Percentiles rank a stretch among this genome's conserved stretches.
Conservation (phyloP, 2,797 vertebrate species). For the Microhierax caerulescens region DNA sequence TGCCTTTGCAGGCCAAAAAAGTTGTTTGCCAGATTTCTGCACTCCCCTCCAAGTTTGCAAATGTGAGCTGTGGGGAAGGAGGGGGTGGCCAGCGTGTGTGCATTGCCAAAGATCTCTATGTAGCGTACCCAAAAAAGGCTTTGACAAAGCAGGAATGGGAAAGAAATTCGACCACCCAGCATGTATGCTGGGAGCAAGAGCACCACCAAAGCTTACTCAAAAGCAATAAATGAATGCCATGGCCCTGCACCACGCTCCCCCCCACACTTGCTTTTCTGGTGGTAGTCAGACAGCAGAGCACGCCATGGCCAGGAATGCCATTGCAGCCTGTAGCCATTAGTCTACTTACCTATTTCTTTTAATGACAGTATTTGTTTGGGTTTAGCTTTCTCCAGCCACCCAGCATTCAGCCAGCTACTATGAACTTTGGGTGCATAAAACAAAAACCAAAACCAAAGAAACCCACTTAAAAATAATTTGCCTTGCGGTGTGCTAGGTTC, state of each 20-base stretch:
- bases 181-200: not conserved
- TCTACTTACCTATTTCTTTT: fast-evolving
- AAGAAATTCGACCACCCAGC: fast-evolving
- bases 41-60: fast-evolving
- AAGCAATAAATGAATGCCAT: fast-evolving
- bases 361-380: fast-evolving
- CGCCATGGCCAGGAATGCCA: fast-evolving
- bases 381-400: not conserved
- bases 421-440: not conserved
- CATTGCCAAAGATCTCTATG: fast-evolving
- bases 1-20: fast-evolving
- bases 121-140: fast-evolving
- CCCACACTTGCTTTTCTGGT: not conserved
- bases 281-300: not conserved
- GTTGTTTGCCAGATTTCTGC: not conserved
- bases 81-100: fast-evolving
- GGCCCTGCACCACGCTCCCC: not conserved
- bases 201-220: not conserved
- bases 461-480: not conserved
- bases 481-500: fast-evolving
- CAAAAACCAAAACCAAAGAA: constrained; percentile 24
- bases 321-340: not conserved
- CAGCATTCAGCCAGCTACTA: not conserved
- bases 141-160: not conserved
- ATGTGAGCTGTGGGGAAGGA: not conserved